Evolutionary conservation across 2,797 vertebrate genomes (phyloP).

Genomic region (Chelon labrosus): DNA sequence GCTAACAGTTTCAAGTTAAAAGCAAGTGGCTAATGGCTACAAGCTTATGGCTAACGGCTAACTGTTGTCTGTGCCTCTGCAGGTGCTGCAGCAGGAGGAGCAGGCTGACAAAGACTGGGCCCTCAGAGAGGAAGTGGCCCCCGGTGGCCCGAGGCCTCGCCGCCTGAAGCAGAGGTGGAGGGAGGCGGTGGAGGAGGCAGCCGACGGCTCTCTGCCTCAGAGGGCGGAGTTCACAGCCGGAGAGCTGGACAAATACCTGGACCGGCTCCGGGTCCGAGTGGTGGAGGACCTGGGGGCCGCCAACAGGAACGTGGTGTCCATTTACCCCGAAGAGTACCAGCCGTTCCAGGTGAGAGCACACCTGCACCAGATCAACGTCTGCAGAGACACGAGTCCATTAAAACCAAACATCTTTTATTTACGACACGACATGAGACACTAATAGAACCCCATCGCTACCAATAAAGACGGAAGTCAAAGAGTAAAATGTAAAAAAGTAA

Average conservation of each 20-base stretch:
- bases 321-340: slow-evolving; percentile 87
- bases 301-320: slow-evolving; percentile 86
- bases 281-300: slow-evolving; percentile 90
- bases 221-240: slow-evolving; percentile 74
- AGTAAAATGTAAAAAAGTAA: too few species aligned
- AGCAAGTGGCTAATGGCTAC: too few species aligned
- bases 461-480: too few species aligned
- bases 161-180: slow-evolving; percentile 84
- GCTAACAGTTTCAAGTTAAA: too few species aligned
- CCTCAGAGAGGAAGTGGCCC: slow-evolving; percentile 38
- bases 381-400: too few species aligned
- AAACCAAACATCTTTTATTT: too few species aligned
- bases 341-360: slow-evolving; percentile 78
- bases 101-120: slow-evolving; percentile 79
- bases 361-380: too few species aligned
- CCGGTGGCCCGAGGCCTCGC: slow-evolving; percentile 80
- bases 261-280: slow-evolving; percentile 79
- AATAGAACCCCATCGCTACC: too few species aligned
- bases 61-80: background rate
- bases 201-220: slow-evolving; percentile 82
- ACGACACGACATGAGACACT: too few species aligned
- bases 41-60: too few species aligned
- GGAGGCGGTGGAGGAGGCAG: slow-evolving; percentile 84
- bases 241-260: slow-evolving; percentile 82
- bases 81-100: slow-evolving; percentile 92